Evolutionary conservation across 2,797 vertebrate species (phyloP), one percentile per base, ranked within the genome.

Genomic region (Enoplosus armatus): DNA sequence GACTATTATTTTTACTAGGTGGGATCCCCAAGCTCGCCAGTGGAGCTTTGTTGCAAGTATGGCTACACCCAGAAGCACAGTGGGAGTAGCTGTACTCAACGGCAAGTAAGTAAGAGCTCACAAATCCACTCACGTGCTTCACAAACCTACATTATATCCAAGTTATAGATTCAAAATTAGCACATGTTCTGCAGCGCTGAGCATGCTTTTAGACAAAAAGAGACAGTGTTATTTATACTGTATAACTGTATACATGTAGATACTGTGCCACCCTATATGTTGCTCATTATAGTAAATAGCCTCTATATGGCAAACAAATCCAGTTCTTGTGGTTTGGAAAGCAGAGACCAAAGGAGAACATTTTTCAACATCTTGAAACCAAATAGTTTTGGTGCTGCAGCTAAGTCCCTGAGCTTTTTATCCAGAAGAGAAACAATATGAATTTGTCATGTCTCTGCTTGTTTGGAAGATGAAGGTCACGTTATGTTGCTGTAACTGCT

Each of bases 31-130:
- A 89, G 97, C 97, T 80, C 97, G 98, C 41, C 97, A 99, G 85
- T 99, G 98, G 98, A 99, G 98, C 88, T 99, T 99, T 24, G 97
- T 99, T n/a, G 97, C 98, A 31, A 97, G 97, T 51, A 99, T 99
- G 98, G 97, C 97, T 62, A 99, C 97, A 20, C 98, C 98, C 82
- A 96, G 98, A 86, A 99, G 98, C 93, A 99, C 98, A 18, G 98
- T 98, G 79, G 98, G 98, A 81, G 97, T 99, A 79, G 98, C 98
- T 58, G 97, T 99, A 59, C 95, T 99, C 55, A 97, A 95, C 90
- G 96, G 96, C 91, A 99, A 99, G 98, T 99, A 95, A 92, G 98
- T 94, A 22, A 20, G 74, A 77, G 33, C 56, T 58, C 26, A 41
- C 12, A 31, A 18, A 33, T 69, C 12, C 35, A 35, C 22, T 35